A percentile compares a stretch with the other conserved stretches of the same genome.
These are phyloP conservation scores for Tortrix viridana DNA, from an alignment of 2,888 invertebrate species.

Conservation along the genomic window DNA sequence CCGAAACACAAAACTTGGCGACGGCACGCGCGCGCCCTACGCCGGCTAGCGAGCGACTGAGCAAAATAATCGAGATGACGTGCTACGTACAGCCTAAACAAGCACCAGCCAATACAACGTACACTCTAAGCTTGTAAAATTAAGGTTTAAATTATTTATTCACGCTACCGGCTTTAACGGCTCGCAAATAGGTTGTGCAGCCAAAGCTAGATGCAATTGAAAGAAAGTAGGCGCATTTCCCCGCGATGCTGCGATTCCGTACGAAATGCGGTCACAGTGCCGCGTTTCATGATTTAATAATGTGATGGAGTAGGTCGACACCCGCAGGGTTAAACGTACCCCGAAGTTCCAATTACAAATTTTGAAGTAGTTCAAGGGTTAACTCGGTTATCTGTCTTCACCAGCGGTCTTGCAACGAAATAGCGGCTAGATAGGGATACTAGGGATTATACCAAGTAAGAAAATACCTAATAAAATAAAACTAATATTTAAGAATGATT, in stretches of 20 bases:
- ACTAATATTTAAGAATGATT: too few species aligned
- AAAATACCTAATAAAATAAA: too few species aligned
- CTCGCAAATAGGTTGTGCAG: conserved; percentile 46
- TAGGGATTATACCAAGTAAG: too few species aligned
- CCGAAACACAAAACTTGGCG: conserved; percentile 54
- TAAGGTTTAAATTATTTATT: conserved; percentile 44
- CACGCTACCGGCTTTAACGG: conserved; percentile 49
- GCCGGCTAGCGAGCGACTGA: conserved; percentile 62
- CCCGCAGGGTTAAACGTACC: conserved; percentile 12
- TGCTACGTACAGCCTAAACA: conserved; percentile 60
- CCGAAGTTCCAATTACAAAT: neutral
- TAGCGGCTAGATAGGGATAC: too few species aligned
- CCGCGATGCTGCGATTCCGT: conserved; percentile 55
- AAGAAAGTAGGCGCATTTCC: conserved; percentile 81
- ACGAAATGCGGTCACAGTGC: conserved; percentile 69
- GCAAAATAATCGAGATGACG: conserved; percentile 68
- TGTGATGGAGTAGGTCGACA: conserved; percentile 43
- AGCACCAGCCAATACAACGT: conserved; percentile 46
- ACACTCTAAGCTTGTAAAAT: conserved; percentile 42
- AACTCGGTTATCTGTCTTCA: too few species aligned
- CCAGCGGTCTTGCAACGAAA: too few species aligned
- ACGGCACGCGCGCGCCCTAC: conserved; percentile 53
- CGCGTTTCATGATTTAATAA: conserved; percentile 58
- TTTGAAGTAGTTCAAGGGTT: too few species aligned
- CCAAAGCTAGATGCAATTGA: conserved; percentile 69